Conservation (phyloP, 1,140 invertebrate genomes). For the Drosophila ficusphila region DNA sequence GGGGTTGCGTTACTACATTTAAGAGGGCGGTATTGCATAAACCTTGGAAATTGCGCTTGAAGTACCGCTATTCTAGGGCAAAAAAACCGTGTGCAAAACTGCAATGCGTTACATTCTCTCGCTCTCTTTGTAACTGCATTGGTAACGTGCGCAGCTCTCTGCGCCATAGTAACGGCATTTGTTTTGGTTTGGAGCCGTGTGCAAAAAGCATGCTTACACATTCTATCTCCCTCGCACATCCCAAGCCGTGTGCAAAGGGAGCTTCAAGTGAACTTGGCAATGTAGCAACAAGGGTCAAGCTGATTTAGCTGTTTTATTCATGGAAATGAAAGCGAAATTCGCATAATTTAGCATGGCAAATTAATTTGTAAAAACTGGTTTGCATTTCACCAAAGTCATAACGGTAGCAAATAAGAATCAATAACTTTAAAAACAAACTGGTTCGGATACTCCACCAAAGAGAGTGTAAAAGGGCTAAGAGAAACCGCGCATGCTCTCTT, state of each 20-base stretch:
- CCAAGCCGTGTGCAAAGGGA: conserved; percentile 67
- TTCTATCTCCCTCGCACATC: conserved; percentile 11
- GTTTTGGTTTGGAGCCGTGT: conserved; percentile 72
- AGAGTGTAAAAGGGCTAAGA: conserved; percentile 28
- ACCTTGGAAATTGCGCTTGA: conserved; percentile 15
- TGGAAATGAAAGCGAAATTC: conserved; percentile 35
- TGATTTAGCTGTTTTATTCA: conserved; percentile 1
- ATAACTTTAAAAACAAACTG: conserved; percentile 26
- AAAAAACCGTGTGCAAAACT: conserved; percentile 56
- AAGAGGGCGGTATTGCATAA: conserved; percentile 22
- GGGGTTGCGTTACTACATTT: background rate
- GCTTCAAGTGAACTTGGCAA: conserved; percentile 16
- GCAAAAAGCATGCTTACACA: conserved; percentile 50
- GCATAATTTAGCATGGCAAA: conserved; percentile 41
- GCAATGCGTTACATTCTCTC: conserved; percentile 21
- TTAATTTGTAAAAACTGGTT: conserved; percentile 35
- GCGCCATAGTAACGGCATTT: conserved; percentile 75
- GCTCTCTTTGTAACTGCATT: conserved; percentile 24
- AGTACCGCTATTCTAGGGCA: conserved; percentile 36
- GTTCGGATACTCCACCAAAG: background rate
- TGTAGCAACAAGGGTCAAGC: conserved; percentile 7
- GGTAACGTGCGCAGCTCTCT: conserved; percentile 60
- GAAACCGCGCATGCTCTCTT: conserved; percentile 35
- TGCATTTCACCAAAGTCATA: conserved; percentile 19
- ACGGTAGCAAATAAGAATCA: conserved; percentile 33